These are phyloP conservation scores for Regulus satrapa DNA, from an alignment of 2,113 vertebrate species.

Conservation along the genomic window DNA sequence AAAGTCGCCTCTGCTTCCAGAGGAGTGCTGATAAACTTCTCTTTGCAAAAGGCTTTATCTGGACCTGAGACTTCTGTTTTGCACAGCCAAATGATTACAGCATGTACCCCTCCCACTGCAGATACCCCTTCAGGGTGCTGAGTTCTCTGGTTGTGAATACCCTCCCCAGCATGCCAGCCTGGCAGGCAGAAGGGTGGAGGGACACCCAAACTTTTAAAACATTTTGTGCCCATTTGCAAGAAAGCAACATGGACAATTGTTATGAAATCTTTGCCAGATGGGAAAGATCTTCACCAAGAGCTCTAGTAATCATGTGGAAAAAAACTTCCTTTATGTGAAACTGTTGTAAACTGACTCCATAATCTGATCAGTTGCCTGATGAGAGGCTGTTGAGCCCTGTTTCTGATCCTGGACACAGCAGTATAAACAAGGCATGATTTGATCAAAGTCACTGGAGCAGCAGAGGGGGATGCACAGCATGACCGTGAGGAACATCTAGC, in stretches of 20 bases:
- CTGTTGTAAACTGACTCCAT: neutral
- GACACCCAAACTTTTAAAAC: neutral
- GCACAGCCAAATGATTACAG: neutral
- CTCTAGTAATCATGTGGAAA: neutral
- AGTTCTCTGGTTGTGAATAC: neutral
- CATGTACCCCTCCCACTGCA: fast-evolving
- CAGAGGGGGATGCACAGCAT: neutral
- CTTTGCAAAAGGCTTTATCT: neutral
- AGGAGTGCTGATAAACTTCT: neutral
- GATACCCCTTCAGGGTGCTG: neutral
- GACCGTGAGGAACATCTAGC: neutral
- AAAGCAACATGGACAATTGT: neutral
- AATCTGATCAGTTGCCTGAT: neutral
- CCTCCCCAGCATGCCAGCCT: neutral
- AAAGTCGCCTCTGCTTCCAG: fast-evolving
- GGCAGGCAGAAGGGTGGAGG: neutral
- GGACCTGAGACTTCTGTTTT: neutral
- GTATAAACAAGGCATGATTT: neutral
- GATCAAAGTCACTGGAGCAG: neutral
- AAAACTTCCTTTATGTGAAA: neutral
- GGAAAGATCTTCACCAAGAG: neutral
- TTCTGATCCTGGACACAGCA: neutral
- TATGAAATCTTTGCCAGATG: neutral
- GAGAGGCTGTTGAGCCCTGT: neutral
- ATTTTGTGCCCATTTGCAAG: neutral